These are phyloP conservation scores for Metallyticus violacea DNA, from an alignment of 2,888 invertebrate species.

Conservation along the genomic window DNA sequence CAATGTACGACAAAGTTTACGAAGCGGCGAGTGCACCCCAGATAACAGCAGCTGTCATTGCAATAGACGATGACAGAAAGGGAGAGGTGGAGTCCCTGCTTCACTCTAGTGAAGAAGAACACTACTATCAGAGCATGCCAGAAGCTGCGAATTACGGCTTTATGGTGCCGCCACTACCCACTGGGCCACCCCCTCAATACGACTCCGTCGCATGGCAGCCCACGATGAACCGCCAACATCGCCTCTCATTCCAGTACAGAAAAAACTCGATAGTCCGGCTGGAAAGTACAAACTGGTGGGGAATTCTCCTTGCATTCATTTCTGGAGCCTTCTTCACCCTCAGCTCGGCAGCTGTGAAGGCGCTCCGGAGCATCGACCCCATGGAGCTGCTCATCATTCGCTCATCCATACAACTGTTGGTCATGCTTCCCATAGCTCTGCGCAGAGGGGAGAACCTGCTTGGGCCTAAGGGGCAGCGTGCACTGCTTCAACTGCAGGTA, in stretches of 20 bases:
- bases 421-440: slow-evolving; percentile 44
- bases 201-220: slow-evolving; percentile 8
- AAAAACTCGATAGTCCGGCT: not conserved
- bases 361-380: slow-evolving; percentile 47
- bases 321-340: slow-evolving; percentile 52
- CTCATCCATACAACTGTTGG: slow-evolving; percentile 45
- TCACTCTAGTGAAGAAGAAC: not conserved
- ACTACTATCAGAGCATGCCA: not conserved
- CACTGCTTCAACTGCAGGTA: slow-evolving; percentile 46
- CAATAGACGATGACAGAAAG: not conserved
- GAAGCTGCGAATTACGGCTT: not conserved
- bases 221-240: not conserved
- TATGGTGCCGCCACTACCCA: not conserved
- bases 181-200: not conserved
- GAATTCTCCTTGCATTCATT: slow-evolving; percentile 47
- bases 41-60: not conserved
- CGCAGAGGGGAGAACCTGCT: slow-evolving; percentile 41
- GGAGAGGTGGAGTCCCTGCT: not conserved
- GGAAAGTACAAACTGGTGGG: slow-evolving; percentile 34
- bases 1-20: not conserved
- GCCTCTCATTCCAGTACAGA: not conserved
- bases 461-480: slow-evolving; percentile 45
- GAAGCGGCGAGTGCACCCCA: not conserved
- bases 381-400: slow-evolving; percentile 48
- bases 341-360: slow-evolving; percentile 49